phyloP scores from a whole-genome alignment of 2,113 vertebrate genomes.

The Ceyx cyanopectus region DNA sequence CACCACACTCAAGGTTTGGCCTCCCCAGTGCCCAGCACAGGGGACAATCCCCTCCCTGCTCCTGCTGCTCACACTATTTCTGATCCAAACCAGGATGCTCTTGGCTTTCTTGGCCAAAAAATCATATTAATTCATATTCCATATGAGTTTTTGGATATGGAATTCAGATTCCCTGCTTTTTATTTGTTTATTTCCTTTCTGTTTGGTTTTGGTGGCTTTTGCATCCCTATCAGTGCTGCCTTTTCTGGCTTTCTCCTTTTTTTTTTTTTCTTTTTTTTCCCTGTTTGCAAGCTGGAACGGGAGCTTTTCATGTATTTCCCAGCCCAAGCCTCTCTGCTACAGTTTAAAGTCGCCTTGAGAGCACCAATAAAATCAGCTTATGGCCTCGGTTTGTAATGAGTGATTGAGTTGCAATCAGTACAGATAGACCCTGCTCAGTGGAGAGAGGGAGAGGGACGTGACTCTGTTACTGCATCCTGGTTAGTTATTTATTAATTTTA shows the following conservation, averaged over 20 bases:
- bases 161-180: too few species aligned
- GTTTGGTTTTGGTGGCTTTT: fast-evolving
- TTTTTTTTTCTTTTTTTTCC: background rate
- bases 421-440: background rate
- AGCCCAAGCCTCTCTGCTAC: background rate
- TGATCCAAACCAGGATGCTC: too few species aligned
- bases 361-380: background rate
- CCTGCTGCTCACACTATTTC: too few species aligned
- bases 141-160: too few species aligned
- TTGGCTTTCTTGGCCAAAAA: too few species aligned
- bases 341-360: background rate
- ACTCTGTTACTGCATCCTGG: background rate
- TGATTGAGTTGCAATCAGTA: background rate
- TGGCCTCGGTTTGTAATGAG: background rate
- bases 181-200: too few species aligned
- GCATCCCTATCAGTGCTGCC: fast-evolving
- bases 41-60: too few species aligned
- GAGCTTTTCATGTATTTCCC: background rate
- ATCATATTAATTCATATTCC: too few species aligned
- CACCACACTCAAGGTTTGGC: too few species aligned
- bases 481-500: background rate
- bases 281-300: background rate
- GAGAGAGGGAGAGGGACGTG: background rate
- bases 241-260: background rate
- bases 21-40: too few species aligned